A percentile compares a stretch with the other conserved stretches of the same genome.
phyloP scores from a whole-genome alignment of 2,888 invertebrate species.

The Petrophora chlorosata region DNA sequence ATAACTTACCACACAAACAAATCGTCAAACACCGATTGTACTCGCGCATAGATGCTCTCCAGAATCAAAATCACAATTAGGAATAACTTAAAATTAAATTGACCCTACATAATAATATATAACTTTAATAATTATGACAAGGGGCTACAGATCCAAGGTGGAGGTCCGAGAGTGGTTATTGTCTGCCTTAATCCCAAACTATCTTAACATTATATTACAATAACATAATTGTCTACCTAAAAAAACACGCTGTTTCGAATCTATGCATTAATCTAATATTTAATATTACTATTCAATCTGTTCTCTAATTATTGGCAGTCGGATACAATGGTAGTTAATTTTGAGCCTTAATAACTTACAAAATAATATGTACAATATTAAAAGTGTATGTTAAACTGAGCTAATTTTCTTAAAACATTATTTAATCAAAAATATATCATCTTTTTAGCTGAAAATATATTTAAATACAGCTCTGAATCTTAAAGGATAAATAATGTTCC shows the following conservation, averaged over 20 bases:
- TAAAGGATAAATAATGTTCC: slow-evolving; percentile 9
- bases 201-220: slow-evolving; percentile 12
- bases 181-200: slow-evolving; percentile 16
- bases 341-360: slow-evolving; percentile 19
- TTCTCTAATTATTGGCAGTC: slow-evolving; percentile 18
- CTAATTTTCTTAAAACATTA: slow-evolving; percentile 11
- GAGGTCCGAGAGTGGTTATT: slow-evolving; percentile 19
- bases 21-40: too few relatives aligned
- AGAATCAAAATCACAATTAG: too few relatives aligned
- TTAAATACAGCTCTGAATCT: slow-evolving; percentile 16
- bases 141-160: slow-evolving; percentile 15
- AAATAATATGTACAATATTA: slow-evolving; percentile 4
- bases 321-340: slow-evolving; percentile 14
- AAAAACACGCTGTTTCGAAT: slow-evolving; percentile 6
- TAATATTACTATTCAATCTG: slow-evolving; percentile 17
- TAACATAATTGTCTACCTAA: slow-evolving; percentile 3
- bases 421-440: slow-evolving; percentile 17
- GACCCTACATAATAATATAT: too few relatives aligned
- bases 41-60: too few relatives aligned
- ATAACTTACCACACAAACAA: too few relatives aligned
- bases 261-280: slow-evolving; percentile 12
- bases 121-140: background rate
- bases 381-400: slow-evolving; percentile 7
- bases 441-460: slow-evolving; percentile 20
- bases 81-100: background rate